A percentile compares a stretch with the other conserved stretches of the same genome.
Conservation (phyloP, 2,113 vertebrate genomes). For the Mormoops blainvillei region DNA sequence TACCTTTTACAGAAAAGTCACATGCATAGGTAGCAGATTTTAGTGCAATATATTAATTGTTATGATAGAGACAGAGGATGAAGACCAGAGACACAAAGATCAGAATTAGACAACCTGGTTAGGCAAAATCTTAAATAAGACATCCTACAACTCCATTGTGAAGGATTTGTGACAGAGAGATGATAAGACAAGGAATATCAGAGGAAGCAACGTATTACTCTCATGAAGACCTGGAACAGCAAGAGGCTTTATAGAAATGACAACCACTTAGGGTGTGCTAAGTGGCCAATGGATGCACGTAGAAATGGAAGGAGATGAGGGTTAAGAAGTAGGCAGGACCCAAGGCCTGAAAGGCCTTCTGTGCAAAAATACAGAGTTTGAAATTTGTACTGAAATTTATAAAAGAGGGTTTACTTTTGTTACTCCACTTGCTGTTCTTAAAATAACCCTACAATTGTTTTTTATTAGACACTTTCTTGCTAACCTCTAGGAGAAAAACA, state of each 20-base stretch:
- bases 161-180: not conserved
- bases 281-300: not conserved
- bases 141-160: not conserved
- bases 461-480: not conserved
- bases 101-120: not conserved
- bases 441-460: not conserved
- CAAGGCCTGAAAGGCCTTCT: not conserved
- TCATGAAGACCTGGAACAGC: not conserved
- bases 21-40: not conserved
- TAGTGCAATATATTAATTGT: not conserved
- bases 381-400: not conserved
- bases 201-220: not conserved
- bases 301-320: not conserved
- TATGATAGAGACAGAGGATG: not conserved
- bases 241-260: not conserved
- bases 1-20: not conserved
- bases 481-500: not conserved
- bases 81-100: not conserved
- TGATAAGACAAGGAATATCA: not conserved
- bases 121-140: not conserved
- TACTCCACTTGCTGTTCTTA: not conserved
- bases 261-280: not conserved
- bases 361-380: not conserved
- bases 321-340: not conserved
- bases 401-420: not conserved